A percentile compares a stretch with the other conserved stretches of the same genome.
These are phyloP conservation scores for Crotophaga sulcirostris DNA, from an alignment of 2,113 vertebrate genomes.

Conservation along the genomic window DNA sequence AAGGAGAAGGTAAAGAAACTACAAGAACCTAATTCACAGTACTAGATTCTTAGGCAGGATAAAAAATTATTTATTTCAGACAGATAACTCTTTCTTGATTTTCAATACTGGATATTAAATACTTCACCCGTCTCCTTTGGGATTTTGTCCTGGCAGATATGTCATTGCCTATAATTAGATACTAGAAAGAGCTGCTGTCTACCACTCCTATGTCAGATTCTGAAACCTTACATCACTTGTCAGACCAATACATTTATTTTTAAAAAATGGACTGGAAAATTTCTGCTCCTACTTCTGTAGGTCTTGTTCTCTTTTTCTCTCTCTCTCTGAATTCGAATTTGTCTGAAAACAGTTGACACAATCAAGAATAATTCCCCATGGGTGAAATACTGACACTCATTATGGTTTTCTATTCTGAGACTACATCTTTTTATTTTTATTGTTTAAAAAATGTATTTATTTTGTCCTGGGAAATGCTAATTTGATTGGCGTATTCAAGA, in stretches of 20 bases:
- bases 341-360: slow-evolving; percentile 33
- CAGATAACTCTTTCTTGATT: neutral
- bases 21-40: neutral
- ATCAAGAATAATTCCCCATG: slow-evolving; percentile 42
- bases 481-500: slow-evolving; percentile 14
- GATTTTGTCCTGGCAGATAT: neutral
- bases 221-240: neutral
- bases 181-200: neutral
- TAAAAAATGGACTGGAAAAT: neutral
- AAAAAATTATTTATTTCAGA: neutral
- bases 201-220: neutral
- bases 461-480: slow-evolving; percentile 15
- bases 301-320: neutral
- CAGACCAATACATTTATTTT: neutral
- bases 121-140: neutral
- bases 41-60: neutral
- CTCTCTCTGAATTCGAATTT: slow-evolving; percentile 12
- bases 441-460: neutral
- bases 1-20: neutral
- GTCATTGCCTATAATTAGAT: neutral
- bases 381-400: slow-evolving; percentile 9
- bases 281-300: neutral
- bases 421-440: neutral
- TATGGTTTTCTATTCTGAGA: slow-evolving; percentile 32
- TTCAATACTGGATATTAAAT: neutral